A percentile compares a stretch with the other conserved stretches of the same genome.
These are phyloP conservation scores for Tromatobia lineatoria DNA, from an alignment of 2,888 invertebrate species.

Conservation along the genomic window DNA sequence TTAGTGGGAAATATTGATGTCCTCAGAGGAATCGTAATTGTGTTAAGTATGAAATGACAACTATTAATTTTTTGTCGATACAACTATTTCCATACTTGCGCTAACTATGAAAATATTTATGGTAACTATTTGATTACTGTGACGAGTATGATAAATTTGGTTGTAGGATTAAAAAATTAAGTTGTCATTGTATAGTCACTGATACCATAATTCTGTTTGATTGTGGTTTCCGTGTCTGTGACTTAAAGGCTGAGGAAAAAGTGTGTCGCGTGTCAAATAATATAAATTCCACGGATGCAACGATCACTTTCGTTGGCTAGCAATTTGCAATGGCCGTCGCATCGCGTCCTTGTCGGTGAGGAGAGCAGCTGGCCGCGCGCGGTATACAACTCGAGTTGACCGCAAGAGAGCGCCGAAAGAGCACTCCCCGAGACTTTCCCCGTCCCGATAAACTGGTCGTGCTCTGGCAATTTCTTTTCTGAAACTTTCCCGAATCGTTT, in stretches of 20 bases:
- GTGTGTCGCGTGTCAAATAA: conserved; percentile 11
- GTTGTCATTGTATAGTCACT: too few species aligned
- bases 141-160: too few species aligned
- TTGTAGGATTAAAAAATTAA: too few species aligned
- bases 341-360: conserved; percentile 17
- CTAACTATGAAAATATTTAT: too few species aligned
- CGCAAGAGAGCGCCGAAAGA: conserved; percentile 25
- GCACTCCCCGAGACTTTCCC: conserved; percentile 52
- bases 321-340: conserved; percentile 54
- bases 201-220: too few species aligned
- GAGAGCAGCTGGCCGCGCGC: conserved; percentile 27
- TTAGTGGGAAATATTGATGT: too few species aligned
- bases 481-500: conserved; percentile 53
- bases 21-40: too few species aligned
- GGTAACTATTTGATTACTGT: too few species aligned
- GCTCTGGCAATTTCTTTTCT: conserved; percentile 55
- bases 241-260: background rate
- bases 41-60: too few species aligned
- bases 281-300: conserved; percentile 29
- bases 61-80: too few species aligned
- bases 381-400: conserved; percentile 8
- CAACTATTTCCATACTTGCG: too few species aligned
- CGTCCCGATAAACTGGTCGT: conserved; percentile 61
- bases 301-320: conserved; percentile 63
- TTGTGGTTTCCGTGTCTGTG: background rate